Base-by-base conservation (phyloP, 2,797 vertebrate genomes). In the Platalea minor region DNA sequence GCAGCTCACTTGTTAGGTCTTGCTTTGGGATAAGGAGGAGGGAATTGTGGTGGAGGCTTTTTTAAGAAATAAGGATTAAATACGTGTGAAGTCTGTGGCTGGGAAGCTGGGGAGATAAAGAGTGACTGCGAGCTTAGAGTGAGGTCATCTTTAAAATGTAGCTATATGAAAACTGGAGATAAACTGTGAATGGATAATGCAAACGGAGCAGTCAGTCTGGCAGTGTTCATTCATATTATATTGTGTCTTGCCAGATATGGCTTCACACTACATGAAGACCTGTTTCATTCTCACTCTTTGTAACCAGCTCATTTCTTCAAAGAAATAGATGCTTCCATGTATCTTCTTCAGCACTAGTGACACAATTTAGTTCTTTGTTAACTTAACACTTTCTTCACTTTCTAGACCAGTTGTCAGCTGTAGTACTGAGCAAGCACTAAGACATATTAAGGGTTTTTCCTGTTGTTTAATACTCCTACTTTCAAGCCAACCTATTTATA, bases 381-480 rank as follows among this genome's bases (percentile, higher is more conserved):
- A 59, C 13, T 53, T 80, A 35, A 59, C 13, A 1, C 10, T 14
- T 63, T 54, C 41, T 69, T 54, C 57, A 46, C 39, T 72, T 61
- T 73, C 46, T 67, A 65, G 11, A 60, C 26, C 46, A 43, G 9
- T 31, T 43, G 23, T 39, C 51, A 77, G 39, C 31, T 23, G 10
- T 29, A 46, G 8, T 59, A 46, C 12, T 60, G n/a, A 59, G 26
- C n/a, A 54, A 46, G 19, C 12, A 16, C 10, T 21, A 57, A 9
- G 25, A 43, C 4, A 24, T 37, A 16, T 20, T 39, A 50, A 48
- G 1, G 1, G 1, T 0, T 5, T 24, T 59, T 43, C 29, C 26
- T 69, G 10, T 41, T 57, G 57, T 41, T 54, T 59, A 50, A 46
- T 46, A 50, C 4, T 53, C 25, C 15, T 59, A 43, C 33, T 85